Base-by-base conservation (phyloP, 2,888 invertebrate species). In the Eueremaeus valkanovi region DNA sequence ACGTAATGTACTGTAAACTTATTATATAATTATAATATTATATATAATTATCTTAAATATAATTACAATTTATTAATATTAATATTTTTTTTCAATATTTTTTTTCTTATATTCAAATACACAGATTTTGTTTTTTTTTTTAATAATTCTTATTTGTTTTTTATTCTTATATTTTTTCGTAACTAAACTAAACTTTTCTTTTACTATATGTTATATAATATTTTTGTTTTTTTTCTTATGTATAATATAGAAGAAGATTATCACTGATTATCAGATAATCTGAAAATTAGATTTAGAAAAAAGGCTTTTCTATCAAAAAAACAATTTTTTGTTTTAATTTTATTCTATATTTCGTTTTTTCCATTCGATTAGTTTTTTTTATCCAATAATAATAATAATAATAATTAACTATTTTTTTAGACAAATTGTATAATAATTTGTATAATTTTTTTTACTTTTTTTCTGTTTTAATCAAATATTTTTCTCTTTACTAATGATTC, bases 191-290 rank as follows among this genome's bases (percentile, higher is more conserved):
- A 45, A 45, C 6, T 9, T 27, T 63, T 33, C 18, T 33, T 55
- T 49, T 49, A 11, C 3, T 55, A 24, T 21, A 21, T 55, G 21
- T 55, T 33, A 63, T 63, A 55, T 63, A 63, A 31, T 63, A n/a
- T 18, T n/a, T 63, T 6, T 63, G 33, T 58, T 9, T 58, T 29
- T 58, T 29, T 29, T 58, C 24, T 6, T n/a, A 27, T 24, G 29
- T 27, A 27, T 29, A 36, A 24, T 68, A 27, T 68, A 68, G 31
- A n/a, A 40, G 13, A 68, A 68, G 68, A 68, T 68, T 68, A 68
- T 68, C 68, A 42, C 42, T 68, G 68, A 68, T 68, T 68, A 68
- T 68, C 31, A 68, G 68, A 68, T 68, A 68, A 40, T 68, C 40
- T n/a, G 51, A 51, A 51, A n/a, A n/a, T 16, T n/a, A 8, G n/a